Base-by-base conservation (phyloP, 2,113 vertebrate genomes). In the Mobula hypostoma region DNA sequence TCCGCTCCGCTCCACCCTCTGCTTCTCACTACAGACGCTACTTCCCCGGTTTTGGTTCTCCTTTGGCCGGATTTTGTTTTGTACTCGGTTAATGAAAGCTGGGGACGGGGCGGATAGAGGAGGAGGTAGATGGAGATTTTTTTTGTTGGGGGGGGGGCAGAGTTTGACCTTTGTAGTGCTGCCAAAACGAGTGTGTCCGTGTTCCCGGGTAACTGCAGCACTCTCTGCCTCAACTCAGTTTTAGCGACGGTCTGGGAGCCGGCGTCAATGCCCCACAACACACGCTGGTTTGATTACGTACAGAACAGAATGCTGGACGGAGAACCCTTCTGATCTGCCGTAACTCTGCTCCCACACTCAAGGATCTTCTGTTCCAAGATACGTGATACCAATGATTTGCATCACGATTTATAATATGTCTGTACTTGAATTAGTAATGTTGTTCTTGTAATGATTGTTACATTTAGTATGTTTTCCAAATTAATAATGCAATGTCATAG, bases 1-100 rank as follows among this genome's bases (percentile, higher is more conserved):
- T 24, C 72, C 5, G 32, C 83, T 72, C 85, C 94, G 48, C 82
- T 56, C 70, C 94, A 94, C 93, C 94, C 93, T 74, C 94, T 85
- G 61, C 63, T 94, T 94, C 94, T 79, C 94, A 91, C 94, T 36
- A 19, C 70, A 68, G 87, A 7, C 29, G n/a, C n/a, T 40, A 66
- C 1, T 94, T 74, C 8, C 91, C n/a, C 29, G 56, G 48, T 27
- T 24, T 61, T 61, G 27, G 8, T 36, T 68, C 27, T 70, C 2
- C 19, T 14, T 61, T 92, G 11, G 17, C n/a, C 36, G 3, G 66
- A 48, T 92, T 40, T 72, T 48, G 48, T 32, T 66, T 6, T 90
- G 7, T 17, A 24, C 90, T 92, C 66, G 61, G 90, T 3, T 91
- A 63, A 91, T 36, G 66, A 36, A 56, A 27, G 27, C 68, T 93